Evolutionary conservation across 2,888 invertebrate genomes (phyloP), one percentile per base, ranked within the genome.

Genomic region (Coenonympha glycerion): DNA sequence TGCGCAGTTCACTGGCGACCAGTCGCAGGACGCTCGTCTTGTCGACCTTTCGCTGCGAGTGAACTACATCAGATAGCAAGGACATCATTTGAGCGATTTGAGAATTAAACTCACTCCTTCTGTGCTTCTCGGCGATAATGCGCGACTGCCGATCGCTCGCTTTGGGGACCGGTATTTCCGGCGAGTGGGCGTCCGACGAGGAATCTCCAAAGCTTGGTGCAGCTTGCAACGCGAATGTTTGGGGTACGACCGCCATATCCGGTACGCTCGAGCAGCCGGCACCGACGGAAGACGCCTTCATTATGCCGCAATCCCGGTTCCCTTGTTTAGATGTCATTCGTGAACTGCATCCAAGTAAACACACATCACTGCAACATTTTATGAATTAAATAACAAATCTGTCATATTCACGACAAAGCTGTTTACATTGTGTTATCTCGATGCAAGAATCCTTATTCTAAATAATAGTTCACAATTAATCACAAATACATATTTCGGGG

Each of bases 21-120:
- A 96, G 90, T 62, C 97, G 90, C 46, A 98, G 87, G 40, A 97
- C 93, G 60, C 95, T 95, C 18, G 96, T 96, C 83, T 97, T 97
- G 82, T 97, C 97, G 69, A 96, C 91, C 68, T 94, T 92, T 61
- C 95, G 92, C 42, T 93, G 91, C 56, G 95, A 93, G 69, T 91
- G 91, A 36, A 93, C 91, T 49, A 96, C 92, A 76, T 94, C 91
- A n/a, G 96, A 94, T 59, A 97, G 91, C 67, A 96, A 89, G 37
- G 91, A 88, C 57, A 94, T 93, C 75, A 97, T 89, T 73, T 94
- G 93, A 52, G 91, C 90, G 65, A 98, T 95, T 73, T 92, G 93
- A 22, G 91, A 90, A 84, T 97, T 97, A 63, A 97, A 90, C 74
- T 94, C 94, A 76, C 96, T 96, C 50, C 97, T 90, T 26, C 97